Evolutionary conservation across 1,140 invertebrate species (phyloP).

Genomic region (Drosophila virilis): DNA sequence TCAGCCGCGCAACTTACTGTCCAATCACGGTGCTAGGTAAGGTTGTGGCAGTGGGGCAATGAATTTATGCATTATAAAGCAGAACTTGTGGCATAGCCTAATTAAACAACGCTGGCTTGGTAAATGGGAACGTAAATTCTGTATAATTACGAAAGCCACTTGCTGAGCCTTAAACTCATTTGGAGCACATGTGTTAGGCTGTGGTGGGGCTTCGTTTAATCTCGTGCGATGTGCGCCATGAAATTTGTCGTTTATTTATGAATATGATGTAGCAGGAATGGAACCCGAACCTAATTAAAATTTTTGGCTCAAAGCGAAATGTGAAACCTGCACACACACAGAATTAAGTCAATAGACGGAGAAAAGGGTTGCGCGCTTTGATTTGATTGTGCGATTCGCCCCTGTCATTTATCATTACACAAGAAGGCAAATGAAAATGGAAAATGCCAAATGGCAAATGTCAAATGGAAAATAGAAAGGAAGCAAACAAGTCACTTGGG

Average conservation of each 20-base stretch:
- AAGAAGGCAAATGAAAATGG: constrained; percentile 38
- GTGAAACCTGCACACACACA: constrained; percentile 15
- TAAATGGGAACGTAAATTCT: constrained; percentile 73
- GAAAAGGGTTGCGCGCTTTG: constrained; percentile 65
- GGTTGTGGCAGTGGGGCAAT: neutral
- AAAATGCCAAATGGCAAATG: constrained; percentile 16
- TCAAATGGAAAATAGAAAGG: constrained; percentile 6
- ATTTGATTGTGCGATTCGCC: constrained; percentile 73
- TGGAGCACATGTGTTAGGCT: constrained; percentile 50
- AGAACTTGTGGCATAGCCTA: constrained; percentile 41
- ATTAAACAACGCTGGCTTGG: constrained; percentile 67
- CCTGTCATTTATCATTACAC: constrained; percentile 73
- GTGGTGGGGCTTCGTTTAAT: constrained; percentile 40
- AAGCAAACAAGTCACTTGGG: constrained; percentile 56
- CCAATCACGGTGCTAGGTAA: neutral
- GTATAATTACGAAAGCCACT: constrained; percentile 64
- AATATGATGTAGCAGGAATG: constrained; percentile 71
- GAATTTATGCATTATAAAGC: constrained; percentile 9
- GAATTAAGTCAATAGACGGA: constrained; percentile 73
- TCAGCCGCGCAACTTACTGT: neutral
- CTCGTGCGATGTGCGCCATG: constrained; percentile 48
- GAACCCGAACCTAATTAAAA: constrained; percentile 75
- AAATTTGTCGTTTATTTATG: constrained; percentile 80
- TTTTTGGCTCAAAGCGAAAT: constrained; percentile 35
- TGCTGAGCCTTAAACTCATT: constrained; percentile 36